A percentile compares a stretch with the other conserved stretches of the same genome.
Evolutionary conservation across 2,797 vertebrate species (phyloP).

Genomic region (Coreius guichenoti): DNA sequence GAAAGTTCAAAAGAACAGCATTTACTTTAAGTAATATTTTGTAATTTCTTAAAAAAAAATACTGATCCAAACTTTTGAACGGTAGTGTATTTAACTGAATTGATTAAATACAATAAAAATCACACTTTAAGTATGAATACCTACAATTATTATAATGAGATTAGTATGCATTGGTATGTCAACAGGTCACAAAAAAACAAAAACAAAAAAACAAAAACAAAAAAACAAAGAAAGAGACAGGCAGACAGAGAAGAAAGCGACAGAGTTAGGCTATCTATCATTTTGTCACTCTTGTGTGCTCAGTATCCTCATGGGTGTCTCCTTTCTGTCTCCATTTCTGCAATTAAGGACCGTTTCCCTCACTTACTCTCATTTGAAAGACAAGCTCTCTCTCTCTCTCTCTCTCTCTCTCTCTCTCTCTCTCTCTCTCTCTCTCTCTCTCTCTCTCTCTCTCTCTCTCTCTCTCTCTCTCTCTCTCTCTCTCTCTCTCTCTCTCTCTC

Average conservation of each 20-base stretch:
- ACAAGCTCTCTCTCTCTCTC: conserved; percentile 31
- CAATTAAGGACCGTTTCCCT: conserved; percentile 57
- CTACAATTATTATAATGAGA: not conserved
- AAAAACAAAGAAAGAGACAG: not conserved
- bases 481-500: conserved; percentile 1
- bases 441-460: not conserved
- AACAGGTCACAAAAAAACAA: not conserved
- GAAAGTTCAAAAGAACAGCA: no score
- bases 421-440: conserved; percentile 1
- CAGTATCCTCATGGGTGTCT: conserved; percentile 47
- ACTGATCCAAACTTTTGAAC: no score
- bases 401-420: no score
- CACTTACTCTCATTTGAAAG: conserved; percentile 56
- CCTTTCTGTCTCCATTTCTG: conserved; percentile 46
- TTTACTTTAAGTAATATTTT: no score
- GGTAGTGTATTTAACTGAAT: no score
- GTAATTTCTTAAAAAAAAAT: no score
- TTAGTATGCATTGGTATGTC: not conserved
- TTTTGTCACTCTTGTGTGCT: conserved; percentile 37
- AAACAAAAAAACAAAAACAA: not conserved
- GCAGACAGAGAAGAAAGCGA: conserved; percentile 20
- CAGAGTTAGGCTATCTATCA: conserved; percentile 19
- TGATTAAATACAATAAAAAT: not conserved
- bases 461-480: not conserved
- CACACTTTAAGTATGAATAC: not conserved